These are phyloP conservation scores for Nephotettix cincticeps DNA, from an alignment of 1,140 invertebrate genomes.

Conservation along the genomic window DNA sequence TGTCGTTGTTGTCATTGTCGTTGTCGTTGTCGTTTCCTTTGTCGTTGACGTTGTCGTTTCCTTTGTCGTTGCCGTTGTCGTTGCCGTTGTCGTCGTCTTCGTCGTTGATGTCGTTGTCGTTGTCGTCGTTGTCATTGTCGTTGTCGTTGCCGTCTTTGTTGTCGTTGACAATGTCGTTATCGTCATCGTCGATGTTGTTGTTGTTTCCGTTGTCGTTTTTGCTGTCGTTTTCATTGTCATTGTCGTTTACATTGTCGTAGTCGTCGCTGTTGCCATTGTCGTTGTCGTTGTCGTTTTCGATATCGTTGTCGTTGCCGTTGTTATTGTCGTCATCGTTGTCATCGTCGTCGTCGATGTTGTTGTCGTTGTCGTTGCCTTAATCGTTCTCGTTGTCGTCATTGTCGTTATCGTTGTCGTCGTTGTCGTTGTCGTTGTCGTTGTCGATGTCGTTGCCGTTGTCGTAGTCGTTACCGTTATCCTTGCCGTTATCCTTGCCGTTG, in stretches of 20 bases:
- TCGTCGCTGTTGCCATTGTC: neutral
- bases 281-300: neutral
- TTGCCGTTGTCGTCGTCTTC: neutral
- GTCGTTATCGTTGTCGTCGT: too few species aligned
- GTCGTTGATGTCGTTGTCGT: neutral
- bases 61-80: neutral
- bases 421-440: too few species aligned
- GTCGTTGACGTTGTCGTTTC: neutral
- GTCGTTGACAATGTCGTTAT: neutral
- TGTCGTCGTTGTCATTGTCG: neutral
- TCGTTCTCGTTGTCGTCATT: too few species aligned
- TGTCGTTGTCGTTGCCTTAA: too few species aligned
- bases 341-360: neutral
- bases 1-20: neutral
- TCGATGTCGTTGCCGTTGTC: too few species aligned
- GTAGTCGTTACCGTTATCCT: too few species aligned
- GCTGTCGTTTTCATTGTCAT: neutral
- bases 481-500: too few species aligned
- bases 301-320: neutral
- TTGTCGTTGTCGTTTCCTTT: neutral
- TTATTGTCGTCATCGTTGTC: neutral
- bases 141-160: neutral
- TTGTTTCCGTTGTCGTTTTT: neutral
- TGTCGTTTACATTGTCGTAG: neutral
- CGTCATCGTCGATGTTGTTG: neutral